These are phyloP conservation scores for Paramuricea clavata DNA, from an alignment of 92 coral and sea anemone genomes.

Conservation along the genomic window DNA sequence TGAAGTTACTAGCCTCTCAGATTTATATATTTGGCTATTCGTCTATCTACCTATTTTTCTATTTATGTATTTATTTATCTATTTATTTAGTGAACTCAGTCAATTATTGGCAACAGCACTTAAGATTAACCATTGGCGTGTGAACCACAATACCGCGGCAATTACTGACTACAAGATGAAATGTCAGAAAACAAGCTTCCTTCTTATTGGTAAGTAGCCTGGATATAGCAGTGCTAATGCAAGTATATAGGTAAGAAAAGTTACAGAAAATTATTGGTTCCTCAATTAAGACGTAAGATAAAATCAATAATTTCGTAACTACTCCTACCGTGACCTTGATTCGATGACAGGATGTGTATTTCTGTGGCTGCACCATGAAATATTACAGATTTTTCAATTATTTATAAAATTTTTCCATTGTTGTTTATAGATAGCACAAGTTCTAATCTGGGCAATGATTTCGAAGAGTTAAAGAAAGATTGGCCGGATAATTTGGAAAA, in stretches of 20 bases:
- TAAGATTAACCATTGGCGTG: constrained; percentile 13
- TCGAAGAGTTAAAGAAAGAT: neutral
- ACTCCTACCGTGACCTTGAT: too few relatives aligned
- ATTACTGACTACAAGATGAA: neutral
- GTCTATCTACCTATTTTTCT: too few relatives aligned
- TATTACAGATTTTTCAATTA: too few relatives aligned
- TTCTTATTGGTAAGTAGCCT: constrained; percentile 36
- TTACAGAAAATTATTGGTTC: too few relatives aligned
- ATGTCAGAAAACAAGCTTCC: constrained; percentile 20
- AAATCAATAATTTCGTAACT: too few relatives aligned
- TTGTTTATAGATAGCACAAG: neutral
- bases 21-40: too few relatives aligned
- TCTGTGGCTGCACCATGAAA: neutral
- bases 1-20: too few relatives aligned
- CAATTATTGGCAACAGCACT: neutral
- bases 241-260: too few relatives aligned
- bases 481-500: constrained; percentile 21
- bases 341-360: too few relatives aligned
- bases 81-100: neutral
- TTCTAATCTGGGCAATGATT: constrained; percentile 9
- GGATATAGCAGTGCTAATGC: neutral
- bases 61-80: neutral
- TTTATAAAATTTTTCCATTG: too few relatives aligned
- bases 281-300: too few relatives aligned
- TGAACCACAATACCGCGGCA: neutral